Evolutionary conservation across 2,888 invertebrate species (phyloP).

Genomic region (Heliconius sara): DNA sequence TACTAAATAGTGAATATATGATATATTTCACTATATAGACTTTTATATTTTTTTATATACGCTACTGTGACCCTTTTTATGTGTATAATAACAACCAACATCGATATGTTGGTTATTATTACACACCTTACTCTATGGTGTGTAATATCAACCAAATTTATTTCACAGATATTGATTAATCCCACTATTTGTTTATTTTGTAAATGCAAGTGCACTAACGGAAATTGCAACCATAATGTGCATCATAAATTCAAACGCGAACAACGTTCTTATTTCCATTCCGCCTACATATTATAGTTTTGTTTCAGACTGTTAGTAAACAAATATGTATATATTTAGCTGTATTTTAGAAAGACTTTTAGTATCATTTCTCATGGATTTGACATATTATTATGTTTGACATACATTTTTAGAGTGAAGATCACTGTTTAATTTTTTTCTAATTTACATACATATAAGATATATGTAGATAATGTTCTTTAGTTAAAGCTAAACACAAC

Average conservation of each 20-base stretch:
- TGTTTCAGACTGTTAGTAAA: not conserved
- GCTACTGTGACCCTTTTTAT: no score
- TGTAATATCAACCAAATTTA: conserved; percentile 12
- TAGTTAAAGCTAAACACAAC: no score
- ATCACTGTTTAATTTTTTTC: no score
- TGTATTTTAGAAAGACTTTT: not conserved
- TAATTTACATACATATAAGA: no score
- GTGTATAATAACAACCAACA: not conserved
- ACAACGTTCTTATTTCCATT: conserved; percentile 33
- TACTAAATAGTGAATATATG: no score
- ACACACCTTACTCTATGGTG: not conserved
- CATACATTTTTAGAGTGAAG: not conserved
- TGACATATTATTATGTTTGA: not conserved
- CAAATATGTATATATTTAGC: not conserved
- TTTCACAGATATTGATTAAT: conserved; percentile 32
- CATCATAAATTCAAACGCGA: conserved; percentile 40
- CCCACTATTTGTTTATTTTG: conserved; percentile 34
- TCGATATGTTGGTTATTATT: no score
- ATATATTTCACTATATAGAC: no score
- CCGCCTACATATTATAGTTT: conserved; percentile 19
- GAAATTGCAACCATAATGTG: conserved; percentile 40
- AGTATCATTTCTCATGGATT: not conserved
- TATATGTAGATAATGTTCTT: no score
- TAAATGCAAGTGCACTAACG: conserved; percentile 36
- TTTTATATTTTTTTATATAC: no score